These are phyloP conservation scores for Scomberomorus guttatus DNA, from an alignment of 2,797 vertebrate species.

Conservation along the genomic window DNA sequence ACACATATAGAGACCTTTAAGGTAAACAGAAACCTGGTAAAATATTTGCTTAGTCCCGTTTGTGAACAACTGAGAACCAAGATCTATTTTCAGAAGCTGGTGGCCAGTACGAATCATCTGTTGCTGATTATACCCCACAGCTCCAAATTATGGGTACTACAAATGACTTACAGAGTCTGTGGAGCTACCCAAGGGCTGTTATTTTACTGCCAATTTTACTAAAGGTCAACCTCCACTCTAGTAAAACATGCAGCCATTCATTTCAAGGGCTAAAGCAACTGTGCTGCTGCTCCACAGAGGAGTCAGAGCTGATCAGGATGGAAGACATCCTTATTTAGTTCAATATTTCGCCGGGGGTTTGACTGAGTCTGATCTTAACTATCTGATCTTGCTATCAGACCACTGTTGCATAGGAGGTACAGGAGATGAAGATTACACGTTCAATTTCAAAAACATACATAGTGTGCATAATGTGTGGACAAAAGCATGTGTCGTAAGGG, in stretches of 20 bases:
- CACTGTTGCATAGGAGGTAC: background rate
- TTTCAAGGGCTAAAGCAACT: constrained; percentile 72
- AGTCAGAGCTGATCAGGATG: constrained; percentile 62
- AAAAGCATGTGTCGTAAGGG: background rate
- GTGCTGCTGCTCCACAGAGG: constrained; percentile 61
- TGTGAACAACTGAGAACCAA: constrained; percentile 86
- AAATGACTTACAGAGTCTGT: constrained; percentile 89
- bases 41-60: constrained; percentile 88
- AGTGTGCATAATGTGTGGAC: background rate
- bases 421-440: background rate
- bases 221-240: constrained; percentile 87
- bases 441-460: background rate
- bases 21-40: constrained; percentile 87
- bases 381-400: background rate
- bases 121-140: constrained; percentile 89
- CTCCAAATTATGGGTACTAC: constrained; percentile 90
- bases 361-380: constrained; percentile 17
- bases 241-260: constrained; percentile 83
- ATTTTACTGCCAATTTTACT: constrained; percentile 90
- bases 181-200: constrained; percentile 86
- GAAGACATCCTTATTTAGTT: constrained; percentile 44
- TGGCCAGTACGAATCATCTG: constrained; percentile 89
- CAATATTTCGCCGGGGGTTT: constrained; percentile 29
- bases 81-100: constrained; percentile 88
- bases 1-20: constrained; percentile 85